Conservation (phyloP, 1,140 invertebrate species). For the Heliconius himera region DNA sequence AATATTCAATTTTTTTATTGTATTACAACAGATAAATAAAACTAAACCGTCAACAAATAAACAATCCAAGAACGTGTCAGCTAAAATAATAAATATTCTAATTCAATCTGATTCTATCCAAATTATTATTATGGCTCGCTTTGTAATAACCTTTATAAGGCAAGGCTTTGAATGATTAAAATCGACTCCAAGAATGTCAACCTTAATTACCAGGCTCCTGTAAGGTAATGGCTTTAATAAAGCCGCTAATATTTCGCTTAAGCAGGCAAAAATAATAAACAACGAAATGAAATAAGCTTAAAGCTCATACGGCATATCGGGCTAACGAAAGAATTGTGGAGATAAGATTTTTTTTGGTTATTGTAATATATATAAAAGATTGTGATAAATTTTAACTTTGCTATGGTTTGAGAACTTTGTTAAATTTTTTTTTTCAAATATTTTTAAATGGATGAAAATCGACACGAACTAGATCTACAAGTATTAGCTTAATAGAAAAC, state of each 20-base stretch:
- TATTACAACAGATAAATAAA: not conserved
- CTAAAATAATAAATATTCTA: not conserved
- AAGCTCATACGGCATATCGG: constrained; percentile 3
- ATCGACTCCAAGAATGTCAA: constrained; percentile 14
- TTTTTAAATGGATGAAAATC: too few relatives aligned
- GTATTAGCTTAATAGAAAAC: too few relatives aligned
- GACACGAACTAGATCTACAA: too few relatives aligned
- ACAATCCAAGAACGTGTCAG: not conserved
- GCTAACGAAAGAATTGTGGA: not conserved
- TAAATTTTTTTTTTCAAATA: too few relatives aligned
- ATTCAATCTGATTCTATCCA: not conserved
- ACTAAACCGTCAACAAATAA: not conserved
- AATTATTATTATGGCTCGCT: not conserved
- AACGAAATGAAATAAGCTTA: constrained; percentile 5
- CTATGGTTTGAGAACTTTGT: too few relatives aligned
- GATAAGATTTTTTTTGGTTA: not conserved
- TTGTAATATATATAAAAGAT: not conserved
- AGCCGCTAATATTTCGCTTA: constrained; percentile 11
- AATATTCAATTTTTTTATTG: too few relatives aligned
- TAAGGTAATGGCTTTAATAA: constrained; percentile 13
- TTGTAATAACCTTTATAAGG: not conserved
- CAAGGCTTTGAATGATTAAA: constrained; percentile 7
- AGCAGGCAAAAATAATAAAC: constrained; percentile 8
- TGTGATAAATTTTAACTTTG: not conserved
- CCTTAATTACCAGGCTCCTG: constrained; percentile 7